These are phyloP conservation scores for Chelonus insularis DNA, from an alignment of 1,140 invertebrate species.

Conservation along the genomic window DNA sequence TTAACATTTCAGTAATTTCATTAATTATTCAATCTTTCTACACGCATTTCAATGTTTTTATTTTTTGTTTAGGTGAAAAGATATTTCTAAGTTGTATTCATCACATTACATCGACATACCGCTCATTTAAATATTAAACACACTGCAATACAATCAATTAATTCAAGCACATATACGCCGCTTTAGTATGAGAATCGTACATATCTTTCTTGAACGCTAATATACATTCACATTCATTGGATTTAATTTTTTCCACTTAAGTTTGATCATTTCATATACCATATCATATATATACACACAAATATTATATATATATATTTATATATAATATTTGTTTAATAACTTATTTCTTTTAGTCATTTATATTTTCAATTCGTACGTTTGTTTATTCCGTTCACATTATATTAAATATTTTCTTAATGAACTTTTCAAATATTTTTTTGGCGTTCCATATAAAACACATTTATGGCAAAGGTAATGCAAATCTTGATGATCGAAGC, in stretches of 20 bases:
- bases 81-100: constrained; percentile 15
- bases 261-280: constrained; percentile 21
- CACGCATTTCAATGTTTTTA: neutral
- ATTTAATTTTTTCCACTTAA: constrained; percentile 21
- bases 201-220: constrained; percentile 15
- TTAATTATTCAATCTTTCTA: constrained; percentile 19
- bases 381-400: too few species aligned
- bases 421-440: too few species aligned
- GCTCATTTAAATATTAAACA: constrained; percentile 48
- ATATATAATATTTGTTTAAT: neutral
- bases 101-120: constrained; percentile 24
- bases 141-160: constrained; percentile 47
- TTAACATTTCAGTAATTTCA: constrained; percentile 5
- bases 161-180: constrained; percentile 44
- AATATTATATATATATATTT: neutral
- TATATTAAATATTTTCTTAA: too few species aligned
- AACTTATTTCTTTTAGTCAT: neutral
- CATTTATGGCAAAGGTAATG: neutral
- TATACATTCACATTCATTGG: constrained; percentile 24
- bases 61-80: too few species aligned
- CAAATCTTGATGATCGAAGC: neutral
- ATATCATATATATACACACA: neutral
- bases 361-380: neutral
- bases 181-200: constrained; percentile 32
- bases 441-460: too few species aligned